phyloP scores from a whole-genome alignment of 2,113 vertebrate species.

The Gymnarchus niloticus region DNA sequence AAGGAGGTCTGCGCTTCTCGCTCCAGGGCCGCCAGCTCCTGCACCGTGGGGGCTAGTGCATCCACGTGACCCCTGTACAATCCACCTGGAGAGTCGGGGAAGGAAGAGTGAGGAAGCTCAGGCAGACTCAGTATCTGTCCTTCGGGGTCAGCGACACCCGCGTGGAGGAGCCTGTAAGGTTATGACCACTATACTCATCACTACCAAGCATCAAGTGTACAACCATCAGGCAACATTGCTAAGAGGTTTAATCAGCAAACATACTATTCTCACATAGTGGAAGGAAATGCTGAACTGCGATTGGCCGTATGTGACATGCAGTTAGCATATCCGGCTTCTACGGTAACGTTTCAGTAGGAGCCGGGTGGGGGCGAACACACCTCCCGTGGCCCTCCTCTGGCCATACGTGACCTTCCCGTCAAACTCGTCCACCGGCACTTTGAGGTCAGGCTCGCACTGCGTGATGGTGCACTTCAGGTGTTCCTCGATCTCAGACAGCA shows the following conservation, averaged over 20 bases:
- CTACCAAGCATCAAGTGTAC: background rate
- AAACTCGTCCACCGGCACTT: constrained; percentile 92
- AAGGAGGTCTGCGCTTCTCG: constrained; percentile 96
- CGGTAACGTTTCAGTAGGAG: background rate
- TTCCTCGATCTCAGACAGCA: constrained; percentile 90
- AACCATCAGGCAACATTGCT: background rate
- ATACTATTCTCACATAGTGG: too few species aligned
- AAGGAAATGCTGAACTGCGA: background rate
- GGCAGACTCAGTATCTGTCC: too few species aligned
- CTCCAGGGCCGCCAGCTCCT: constrained; percentile 86
- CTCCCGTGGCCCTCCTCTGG: constrained; percentile 74
- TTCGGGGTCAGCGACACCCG: too few species aligned
- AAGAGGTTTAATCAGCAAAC: background rate
- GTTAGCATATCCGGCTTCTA: background rate
- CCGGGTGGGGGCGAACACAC: constrained; percentile 52
- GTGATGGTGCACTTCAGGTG: constrained; percentile 95
- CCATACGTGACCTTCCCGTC: constrained; percentile 96
- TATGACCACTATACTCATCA: background rate
- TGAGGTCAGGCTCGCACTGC: constrained; percentile 90
- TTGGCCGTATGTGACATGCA: background rate
- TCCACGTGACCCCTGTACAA: constrained; percentile 93
- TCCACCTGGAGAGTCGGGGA: constrained; percentile 67
- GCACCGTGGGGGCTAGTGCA: constrained; percentile 85
- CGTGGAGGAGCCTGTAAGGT: background rate
- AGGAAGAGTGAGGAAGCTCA: background rate